A percentile compares a stretch with the other conserved stretches of the same genome.
These are phyloP conservation scores for Cyprinodon variegatus DNA, from an alignment of 2,113 vertebrate species.

Conservation along the genomic window DNA sequence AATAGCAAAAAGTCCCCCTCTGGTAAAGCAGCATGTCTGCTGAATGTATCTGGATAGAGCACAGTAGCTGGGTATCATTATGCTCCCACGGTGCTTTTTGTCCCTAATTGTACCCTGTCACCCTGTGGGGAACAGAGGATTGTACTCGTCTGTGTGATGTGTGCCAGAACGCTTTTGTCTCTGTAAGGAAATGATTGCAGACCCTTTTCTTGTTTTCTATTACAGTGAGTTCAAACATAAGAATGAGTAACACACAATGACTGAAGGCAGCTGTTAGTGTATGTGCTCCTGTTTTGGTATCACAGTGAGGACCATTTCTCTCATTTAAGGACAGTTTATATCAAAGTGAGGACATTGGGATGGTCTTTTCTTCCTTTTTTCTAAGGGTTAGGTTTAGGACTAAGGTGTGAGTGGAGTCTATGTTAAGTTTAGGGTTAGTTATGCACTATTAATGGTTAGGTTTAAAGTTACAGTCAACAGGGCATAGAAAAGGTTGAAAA, in stretches of 20 bases:
- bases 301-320: too few species aligned
- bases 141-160: constrained; percentile 36
- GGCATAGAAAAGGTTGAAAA: too few species aligned
- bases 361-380: too few species aligned
- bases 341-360: too few species aligned
- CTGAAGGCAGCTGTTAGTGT: constrained; percentile 41
- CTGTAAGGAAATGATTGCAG: constrained; percentile 48
- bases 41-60: constrained; percentile 41
- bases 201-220: constrained; percentile 46
- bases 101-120: constrained; percentile 81
- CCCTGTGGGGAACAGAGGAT: constrained; percentile 59
- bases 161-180: constrained; percentile 49
- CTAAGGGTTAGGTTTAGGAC: too few species aligned
- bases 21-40: constrained; percentile 23
- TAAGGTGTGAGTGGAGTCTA: too few species aligned
- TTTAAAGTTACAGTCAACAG: too few species aligned
- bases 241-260: constrained; percentile 49
- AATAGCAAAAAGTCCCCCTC: constrained; percentile 2
- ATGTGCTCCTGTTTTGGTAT: neutral
- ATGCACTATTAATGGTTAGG: too few species aligned
- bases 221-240: constrained; percentile 53
- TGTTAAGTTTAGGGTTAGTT: too few species aligned
- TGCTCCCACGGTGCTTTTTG: constrained; percentile 75
- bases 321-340: too few species aligned
- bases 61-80: constrained; percentile 75